A percentile compares a stretch with the other conserved stretches of the same genome.
phyloP scores from a whole-genome alignment of 1,140 invertebrate genomes.

The Eumeta japonica region DNA sequence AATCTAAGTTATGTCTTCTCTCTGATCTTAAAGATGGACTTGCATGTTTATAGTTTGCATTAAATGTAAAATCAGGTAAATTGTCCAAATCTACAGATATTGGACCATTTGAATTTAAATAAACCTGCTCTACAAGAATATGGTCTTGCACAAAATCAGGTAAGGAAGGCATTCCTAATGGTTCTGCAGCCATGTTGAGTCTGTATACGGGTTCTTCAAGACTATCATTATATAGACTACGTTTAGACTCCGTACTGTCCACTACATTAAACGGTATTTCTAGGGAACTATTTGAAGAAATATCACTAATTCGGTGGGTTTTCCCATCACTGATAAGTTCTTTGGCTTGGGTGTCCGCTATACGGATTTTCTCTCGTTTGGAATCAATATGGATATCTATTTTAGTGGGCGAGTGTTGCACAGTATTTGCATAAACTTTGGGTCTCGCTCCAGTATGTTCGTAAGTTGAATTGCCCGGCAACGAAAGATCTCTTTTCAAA shows the following conservation, averaged over 20 bases:
- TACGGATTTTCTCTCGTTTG: conserved; percentile 31
- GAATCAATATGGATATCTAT: conserved; percentile 33
- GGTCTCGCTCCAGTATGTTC: conserved; percentile 53
- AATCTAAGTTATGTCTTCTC: conserved; percentile 31
- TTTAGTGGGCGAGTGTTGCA: conserved; percentile 46
- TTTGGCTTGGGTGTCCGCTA: conserved; percentile 43
- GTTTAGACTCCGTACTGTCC: conserved; percentile 44
- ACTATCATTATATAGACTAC: conserved; percentile 41
- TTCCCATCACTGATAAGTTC: conserved; percentile 31
- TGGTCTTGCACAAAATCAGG: conserved; percentile 71
- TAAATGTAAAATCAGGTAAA: conserved; percentile 63
- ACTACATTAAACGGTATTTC: conserved; percentile 50
- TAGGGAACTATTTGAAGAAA: conserved; percentile 46
- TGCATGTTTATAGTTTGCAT: conserved; percentile 44
- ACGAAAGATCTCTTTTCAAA: conserved; percentile 60
- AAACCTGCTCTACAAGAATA: conserved; percentile 62
- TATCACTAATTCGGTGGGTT: conserved; percentile 35
- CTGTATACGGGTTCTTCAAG: conserved; percentile 38
- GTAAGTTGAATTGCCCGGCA: conserved; percentile 50
- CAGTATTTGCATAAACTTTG: conserved; percentile 48
- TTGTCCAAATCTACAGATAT: conserved; percentile 57
- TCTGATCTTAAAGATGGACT: conserved; percentile 34
- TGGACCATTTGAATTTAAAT: conserved; percentile 51
- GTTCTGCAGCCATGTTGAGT: conserved; percentile 43
- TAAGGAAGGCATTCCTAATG: conserved; percentile 55